Base-by-base conservation (phyloP, 2,888 invertebrate species). In the Nysson spinosus region DNA sequence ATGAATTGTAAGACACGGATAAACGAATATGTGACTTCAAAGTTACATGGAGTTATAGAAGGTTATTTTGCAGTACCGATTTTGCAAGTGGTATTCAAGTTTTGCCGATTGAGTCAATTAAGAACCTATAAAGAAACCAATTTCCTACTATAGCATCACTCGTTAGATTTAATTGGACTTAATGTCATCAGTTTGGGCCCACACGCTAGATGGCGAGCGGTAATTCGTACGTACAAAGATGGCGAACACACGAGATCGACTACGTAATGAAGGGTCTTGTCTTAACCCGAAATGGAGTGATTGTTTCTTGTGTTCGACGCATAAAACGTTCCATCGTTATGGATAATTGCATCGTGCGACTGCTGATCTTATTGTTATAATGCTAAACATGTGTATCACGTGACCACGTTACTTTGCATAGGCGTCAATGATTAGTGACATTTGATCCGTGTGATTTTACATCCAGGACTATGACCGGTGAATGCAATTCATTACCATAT, bases 311-410 rank as follows among this genome's bases (percentile, higher is more conserved):
- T 7, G 14, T 46, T 35, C 28, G 28, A 22, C 26, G 35, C 49
- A 16, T 32, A 56, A 69, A 62, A 55, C 54, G 54, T 62, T 42
- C 52, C 19, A 12, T 5, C n/a, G 34, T 58, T 64, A 58, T 39
- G 37, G 67, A 62, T 58, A 69, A 69, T 62, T 62, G 57, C 52
- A 67, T 62, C 44, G 51, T 65, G 39, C 47, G 46, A 46, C 16
- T 19, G 54, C n/a, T 34, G 47, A 49, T 44, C 49, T 44, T 60
- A 64, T 57, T 64, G 64, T 63, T 26, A 12, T 26, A 12, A 20
- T 12, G 42, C 40, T n/a, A 50, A 50, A 49, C 55, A 40, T 26
- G 17, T 37, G 40, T 57, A 49, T 57, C 64, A 16, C 35, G 42
- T 12, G 40, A 66, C n/a, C 57, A 26, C 12, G 19, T 11, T 40